A percentile compares a stretch with the other conserved stretches of the same genome.
These are phyloP conservation scores for Amblyornis subalaris DNA, from an alignment of 2,113 vertebrate genomes.

Conservation along the genomic window DNA sequence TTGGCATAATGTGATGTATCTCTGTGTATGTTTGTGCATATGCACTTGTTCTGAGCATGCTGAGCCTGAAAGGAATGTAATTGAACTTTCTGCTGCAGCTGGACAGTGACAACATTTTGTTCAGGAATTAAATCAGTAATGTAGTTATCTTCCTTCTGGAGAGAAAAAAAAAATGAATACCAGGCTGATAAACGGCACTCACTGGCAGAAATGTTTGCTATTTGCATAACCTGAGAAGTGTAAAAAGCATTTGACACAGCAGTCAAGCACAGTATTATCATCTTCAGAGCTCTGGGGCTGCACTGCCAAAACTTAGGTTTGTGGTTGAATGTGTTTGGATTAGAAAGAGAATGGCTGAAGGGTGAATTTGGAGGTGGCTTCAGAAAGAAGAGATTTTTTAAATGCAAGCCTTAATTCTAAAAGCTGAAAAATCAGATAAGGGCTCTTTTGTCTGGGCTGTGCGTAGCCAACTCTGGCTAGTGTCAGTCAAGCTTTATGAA, in stretches of 20 bases:
- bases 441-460: not conserved
- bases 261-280: not conserved
- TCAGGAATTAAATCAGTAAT: not conserved
- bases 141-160: not conserved
- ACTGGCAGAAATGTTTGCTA: not conserved
- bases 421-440: not conserved
- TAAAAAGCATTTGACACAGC: not conserved
- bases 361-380: not conserved
- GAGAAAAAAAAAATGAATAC: not conserved
- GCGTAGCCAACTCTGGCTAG: fast-evolving
- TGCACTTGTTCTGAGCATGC: not conserved
- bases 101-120: not conserved
- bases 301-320: not conserved
- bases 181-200: not conserved
- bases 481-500: not conserved
- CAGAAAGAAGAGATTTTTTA: not conserved
- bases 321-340: not conserved
- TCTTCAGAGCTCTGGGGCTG: not conserved
- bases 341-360: not conserved
- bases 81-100: not conserved
- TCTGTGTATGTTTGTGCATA: not conserved
- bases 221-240: not conserved
- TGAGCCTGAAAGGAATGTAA: not conserved
- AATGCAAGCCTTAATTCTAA: not conserved
- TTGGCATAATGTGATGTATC: not conserved